Conservation (phyloP, 2,113 vertebrate species). For the Tragelaphus strepsiceros region DNA sequence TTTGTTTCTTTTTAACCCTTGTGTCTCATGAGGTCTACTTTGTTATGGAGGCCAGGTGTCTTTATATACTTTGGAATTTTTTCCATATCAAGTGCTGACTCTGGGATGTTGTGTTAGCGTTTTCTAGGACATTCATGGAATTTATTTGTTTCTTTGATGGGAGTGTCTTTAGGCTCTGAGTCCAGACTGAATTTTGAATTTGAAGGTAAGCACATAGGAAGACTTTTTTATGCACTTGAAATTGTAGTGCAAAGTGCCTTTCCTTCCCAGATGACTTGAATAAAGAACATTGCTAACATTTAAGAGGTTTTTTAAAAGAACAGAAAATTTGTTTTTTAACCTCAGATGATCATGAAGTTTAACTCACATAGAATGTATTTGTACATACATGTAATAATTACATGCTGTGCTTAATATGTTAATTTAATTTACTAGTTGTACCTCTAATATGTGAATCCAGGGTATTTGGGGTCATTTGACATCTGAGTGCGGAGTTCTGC, state of each 20-base stretch:
- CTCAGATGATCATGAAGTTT: neutral
- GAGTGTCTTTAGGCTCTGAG: neutral
- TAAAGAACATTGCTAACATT: neutral
- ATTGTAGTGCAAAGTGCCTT: neutral
- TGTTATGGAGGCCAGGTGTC: neutral
- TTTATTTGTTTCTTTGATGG: neutral
- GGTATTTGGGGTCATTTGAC: neutral
- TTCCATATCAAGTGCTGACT: neutral
- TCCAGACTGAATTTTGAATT: neutral
- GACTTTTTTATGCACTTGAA: neutral
- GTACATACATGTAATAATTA: neutral
- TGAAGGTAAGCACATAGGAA: neutral
- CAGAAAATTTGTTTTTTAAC: neutral
- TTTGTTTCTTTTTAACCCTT: slow-evolving; percentile 18
- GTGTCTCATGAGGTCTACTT: neutral
- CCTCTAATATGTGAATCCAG: neutral
- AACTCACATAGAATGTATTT: neutral
- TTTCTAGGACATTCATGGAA: neutral
- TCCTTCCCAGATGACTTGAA: neutral
- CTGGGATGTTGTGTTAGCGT: neutral
- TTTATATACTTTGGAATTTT: neutral
- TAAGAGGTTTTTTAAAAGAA: neutral
- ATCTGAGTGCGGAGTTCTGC: neutral
- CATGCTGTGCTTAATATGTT: neutral
- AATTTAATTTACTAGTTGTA: neutral